Conservation (phyloP, 2,113 vertebrate species). For the Rhinoptilus africanus region DNA sequence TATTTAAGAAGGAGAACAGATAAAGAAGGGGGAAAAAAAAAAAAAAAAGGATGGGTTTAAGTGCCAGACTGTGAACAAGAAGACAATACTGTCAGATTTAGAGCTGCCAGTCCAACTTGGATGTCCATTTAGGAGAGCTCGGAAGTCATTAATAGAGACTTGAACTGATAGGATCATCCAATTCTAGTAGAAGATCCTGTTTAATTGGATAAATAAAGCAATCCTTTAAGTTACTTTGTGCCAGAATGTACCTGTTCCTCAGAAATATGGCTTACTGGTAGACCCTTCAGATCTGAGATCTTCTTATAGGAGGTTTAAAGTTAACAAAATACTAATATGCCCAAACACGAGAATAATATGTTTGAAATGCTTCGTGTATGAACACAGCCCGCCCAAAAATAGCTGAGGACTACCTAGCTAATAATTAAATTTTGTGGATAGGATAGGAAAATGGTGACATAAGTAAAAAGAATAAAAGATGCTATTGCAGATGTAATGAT, state of each 20-base stretch:
- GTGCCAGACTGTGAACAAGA: neutral
- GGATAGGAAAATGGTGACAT: neutral
- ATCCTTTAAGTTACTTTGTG: neutral
- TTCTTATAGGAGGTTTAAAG: neutral
- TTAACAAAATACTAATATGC: neutral
- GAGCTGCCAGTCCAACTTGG: neutral
- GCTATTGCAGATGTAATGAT: neutral
- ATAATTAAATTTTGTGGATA: neutral
- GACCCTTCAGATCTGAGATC: neutral
- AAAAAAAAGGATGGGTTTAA: neutral
- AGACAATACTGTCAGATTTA: neutral
- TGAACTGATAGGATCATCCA: neutral
- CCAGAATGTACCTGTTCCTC: neutral
- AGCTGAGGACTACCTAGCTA: neutral
- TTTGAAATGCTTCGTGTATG: neutral
- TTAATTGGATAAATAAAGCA: neutral
- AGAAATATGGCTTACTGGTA: neutral
- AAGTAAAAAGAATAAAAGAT: neutral
- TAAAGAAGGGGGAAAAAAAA: no score
- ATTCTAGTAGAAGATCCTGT: neutral
- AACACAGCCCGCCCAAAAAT: neutral
- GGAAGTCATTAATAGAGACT: neutral
- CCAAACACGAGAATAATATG: neutral
- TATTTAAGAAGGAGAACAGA: neutral
- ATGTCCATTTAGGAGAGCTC: neutral